A percentile compares a stretch with the other conserved stretches of the same genome.
These are phyloP conservation scores for Alauda arvensis DNA, from an alignment of 2,797 vertebrate genomes.

Conservation along the genomic window DNA sequence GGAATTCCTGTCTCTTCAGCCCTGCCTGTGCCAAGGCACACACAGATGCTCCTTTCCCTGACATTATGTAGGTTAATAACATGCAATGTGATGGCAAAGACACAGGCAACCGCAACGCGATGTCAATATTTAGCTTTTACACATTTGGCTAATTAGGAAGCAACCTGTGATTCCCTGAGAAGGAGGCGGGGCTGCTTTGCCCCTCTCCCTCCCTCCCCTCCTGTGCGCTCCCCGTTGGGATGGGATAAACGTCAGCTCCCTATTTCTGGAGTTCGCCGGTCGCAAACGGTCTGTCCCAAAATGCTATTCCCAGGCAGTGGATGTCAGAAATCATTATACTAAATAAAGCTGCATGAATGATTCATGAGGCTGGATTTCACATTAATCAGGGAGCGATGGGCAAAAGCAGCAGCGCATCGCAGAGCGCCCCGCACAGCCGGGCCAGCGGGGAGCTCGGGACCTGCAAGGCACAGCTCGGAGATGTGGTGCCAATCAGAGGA, in stretches of 20 bases:
- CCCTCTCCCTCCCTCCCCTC: background rate
- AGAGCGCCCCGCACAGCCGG: background rate
- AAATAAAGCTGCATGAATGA: slow-evolving; percentile 54
- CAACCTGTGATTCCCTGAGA: slow-evolving; percentile 13
- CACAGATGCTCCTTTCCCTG: slow-evolving; percentile 46
- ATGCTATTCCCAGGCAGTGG: slow-evolving; percentile 44
- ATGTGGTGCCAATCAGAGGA: background rate
- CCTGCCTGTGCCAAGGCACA: slow-evolving; percentile 28
- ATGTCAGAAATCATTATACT: slow-evolving; percentile 59
- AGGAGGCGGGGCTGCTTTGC: background rate
- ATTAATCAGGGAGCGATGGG: slow-evolving; percentile 23
- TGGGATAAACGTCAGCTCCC: slow-evolving; percentile 28
- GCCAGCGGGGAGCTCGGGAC: background rate
- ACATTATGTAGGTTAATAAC: slow-evolving; percentile 58
- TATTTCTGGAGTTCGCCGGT: slow-evolving; percentile 40
- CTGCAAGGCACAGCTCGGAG: background rate
- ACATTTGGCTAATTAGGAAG: slow-evolving; percentile 50
- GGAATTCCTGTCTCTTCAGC: slow-evolving; percentile 36
- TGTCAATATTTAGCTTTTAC: slow-evolving; percentile 52
- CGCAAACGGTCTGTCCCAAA: slow-evolving; percentile 37
- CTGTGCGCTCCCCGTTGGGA: background rate
- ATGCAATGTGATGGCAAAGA: slow-evolving; percentile 43
- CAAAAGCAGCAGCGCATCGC: background rate
- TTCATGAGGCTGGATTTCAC: slow-evolving; percentile 31
- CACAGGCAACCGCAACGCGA: background rate